Conservation (phyloP, 2,888 invertebrate species). For the Tridacna gigas region DNA sequence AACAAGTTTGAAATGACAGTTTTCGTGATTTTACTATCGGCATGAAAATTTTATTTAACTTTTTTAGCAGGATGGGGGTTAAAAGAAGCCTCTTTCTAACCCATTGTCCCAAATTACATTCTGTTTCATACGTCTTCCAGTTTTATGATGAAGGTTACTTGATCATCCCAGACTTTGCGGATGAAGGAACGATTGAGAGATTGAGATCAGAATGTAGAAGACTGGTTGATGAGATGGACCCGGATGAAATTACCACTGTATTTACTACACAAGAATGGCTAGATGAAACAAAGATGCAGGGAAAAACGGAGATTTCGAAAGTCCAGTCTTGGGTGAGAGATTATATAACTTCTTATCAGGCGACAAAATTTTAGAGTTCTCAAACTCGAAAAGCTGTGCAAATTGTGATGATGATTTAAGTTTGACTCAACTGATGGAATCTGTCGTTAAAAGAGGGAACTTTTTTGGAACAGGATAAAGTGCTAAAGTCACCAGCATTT, state of each 20-base stretch:
- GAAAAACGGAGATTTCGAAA: constrained; percentile 15
- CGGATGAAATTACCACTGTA: constrained; percentile 86
- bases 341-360: too few species aligned
- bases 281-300: constrained; percentile 6
- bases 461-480: too few species aligned
- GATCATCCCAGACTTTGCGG: constrained; percentile 93
- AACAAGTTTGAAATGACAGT: too few species aligned
- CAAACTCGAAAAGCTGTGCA: too few species aligned
- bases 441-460: too few species aligned
- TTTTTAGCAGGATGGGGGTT: background rate
- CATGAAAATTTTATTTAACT: too few species aligned
- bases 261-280: constrained; percentile 86
- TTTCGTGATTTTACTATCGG: too few species aligned
- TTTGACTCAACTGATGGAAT: too few species aligned
- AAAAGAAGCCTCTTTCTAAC: background rate
- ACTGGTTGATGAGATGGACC: constrained; percentile 89
- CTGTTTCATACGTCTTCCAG: constrained; percentile 58
- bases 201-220: constrained; percentile 90
- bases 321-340: constrained; percentile 8
- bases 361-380: too few species aligned
- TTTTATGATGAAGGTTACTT: constrained; percentile 91
- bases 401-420: too few species aligned
- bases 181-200: constrained; percentile 91
- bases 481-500: too few species aligned
- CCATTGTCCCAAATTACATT: background rate